A percentile compares a stretch with the other conserved stretches of the same genome.
These are phyloP conservation scores for Ammodytes dubius DNA, from an alignment of 2,113 vertebrate genomes.

Conservation along the genomic window DNA sequence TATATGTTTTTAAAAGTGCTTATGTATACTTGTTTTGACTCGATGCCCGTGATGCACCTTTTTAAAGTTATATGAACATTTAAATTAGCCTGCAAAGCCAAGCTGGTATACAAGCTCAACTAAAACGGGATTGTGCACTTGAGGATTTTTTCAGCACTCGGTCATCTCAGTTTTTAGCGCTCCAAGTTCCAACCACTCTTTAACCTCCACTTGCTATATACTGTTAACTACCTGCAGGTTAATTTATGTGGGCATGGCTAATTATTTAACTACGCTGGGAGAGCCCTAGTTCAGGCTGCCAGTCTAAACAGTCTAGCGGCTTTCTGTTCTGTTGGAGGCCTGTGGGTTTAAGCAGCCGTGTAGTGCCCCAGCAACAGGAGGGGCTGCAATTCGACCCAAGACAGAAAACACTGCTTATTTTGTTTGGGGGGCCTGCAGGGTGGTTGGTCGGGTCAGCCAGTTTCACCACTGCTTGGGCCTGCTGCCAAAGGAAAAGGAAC, in stretches of 20 bases:
- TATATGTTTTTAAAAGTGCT: background rate
- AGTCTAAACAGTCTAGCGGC: constrained; percentile 58
- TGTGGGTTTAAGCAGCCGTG: constrained; percentile 50
- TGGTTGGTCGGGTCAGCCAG: constrained; percentile 52
- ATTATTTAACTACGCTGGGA: constrained; percentile 27
- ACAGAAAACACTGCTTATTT: constrained; percentile 72
- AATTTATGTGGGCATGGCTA: constrained; percentile 50
- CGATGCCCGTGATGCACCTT: background rate
- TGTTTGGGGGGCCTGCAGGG: constrained; percentile 60
- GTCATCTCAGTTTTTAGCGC: constrained; percentile 20
- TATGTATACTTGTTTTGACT: background rate
- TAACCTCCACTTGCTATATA: constrained; percentile 18
- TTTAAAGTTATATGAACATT: background rate
- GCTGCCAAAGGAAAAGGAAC: constrained; percentile 58
- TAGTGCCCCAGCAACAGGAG: constrained; percentile 47
- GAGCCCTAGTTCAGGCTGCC: constrained; percentile 20
- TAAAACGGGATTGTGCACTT: constrained; percentile 12
- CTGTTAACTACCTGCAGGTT: constrained; percentile 36
- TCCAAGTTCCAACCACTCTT: constrained; percentile 16
- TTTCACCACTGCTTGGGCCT: constrained; percentile 56
- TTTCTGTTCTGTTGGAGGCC: constrained; percentile 43
- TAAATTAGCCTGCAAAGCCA: background rate
- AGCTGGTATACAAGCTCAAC: constrained; percentile 4
- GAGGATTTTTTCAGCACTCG: constrained; percentile 22
- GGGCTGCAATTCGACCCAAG: constrained; percentile 41